These are phyloP conservation scores for Horisme vitalbata DNA, from an alignment of 2,888 invertebrate species.

Conservation along the genomic window DNA sequence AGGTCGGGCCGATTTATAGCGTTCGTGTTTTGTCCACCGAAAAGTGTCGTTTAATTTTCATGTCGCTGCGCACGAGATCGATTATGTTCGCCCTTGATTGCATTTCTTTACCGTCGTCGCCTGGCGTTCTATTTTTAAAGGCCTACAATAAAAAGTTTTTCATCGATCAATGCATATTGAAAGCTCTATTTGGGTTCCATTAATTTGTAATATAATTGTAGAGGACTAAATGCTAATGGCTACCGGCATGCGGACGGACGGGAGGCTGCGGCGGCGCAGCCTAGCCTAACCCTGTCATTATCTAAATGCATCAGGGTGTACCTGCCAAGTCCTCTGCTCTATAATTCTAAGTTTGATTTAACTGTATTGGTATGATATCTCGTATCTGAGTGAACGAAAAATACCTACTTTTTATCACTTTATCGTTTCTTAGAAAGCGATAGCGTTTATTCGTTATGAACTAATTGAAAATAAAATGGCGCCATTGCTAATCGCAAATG, in stretches of 20 bases:
- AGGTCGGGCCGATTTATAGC: conserved; percentile 69
- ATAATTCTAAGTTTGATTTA: conserved; percentile 32
- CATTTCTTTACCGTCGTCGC: conserved; percentile 36
- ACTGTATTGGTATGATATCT: conserved; percentile 25
- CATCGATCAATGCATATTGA: conserved; percentile 27
- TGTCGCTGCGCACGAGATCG: conserved; percentile 70
- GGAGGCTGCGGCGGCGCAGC: conserved; percentile 40
- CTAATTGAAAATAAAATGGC: conserved; percentile 29
- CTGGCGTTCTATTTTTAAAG: conserved; percentile 7
- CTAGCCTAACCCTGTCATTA: conserved; percentile 54
- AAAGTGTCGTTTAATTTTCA: conserved; percentile 79
- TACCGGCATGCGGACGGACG: conserved; percentile 54
- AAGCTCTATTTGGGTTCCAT: conserved; percentile 26
- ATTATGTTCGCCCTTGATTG: conserved; percentile 69
- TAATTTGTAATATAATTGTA: conserved; percentile 53
- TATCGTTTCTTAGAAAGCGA: conserved; percentile 26
- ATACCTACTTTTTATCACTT: conserved; percentile 8
- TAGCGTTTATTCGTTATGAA: conserved; percentile 23
- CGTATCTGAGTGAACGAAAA: conserved; percentile 8
- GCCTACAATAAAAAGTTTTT: conserved; percentile 5
- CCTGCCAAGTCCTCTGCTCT: conserved; percentile 42
- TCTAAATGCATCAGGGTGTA: conserved; percentile 50
- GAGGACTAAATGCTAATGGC: conserved; percentile 63
- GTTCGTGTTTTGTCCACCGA: conserved; percentile 65
- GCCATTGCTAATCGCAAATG: conserved; percentile 13